phyloP scores from a whole-genome alignment of 2,888 invertebrate genomes.

The Polyommatus icarus region DNA sequence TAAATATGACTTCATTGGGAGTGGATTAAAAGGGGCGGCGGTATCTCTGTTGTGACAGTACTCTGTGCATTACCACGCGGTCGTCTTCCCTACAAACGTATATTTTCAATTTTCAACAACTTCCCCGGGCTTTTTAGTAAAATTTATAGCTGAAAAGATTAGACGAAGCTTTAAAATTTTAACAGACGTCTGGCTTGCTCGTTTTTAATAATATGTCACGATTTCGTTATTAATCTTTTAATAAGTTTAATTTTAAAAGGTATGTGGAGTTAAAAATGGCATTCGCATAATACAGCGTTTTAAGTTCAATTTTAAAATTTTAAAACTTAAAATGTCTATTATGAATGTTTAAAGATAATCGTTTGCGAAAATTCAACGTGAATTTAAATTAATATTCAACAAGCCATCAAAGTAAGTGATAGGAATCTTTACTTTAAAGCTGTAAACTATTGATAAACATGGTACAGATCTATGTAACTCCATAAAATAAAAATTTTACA shows the following conservation, averaged over 20 bases:
- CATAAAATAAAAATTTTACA: not conserved
- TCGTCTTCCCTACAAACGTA: slow-evolving; percentile 62
- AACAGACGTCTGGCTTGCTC: not conserved
- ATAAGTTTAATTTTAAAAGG: not conserved
- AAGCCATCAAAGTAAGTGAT: not conserved
- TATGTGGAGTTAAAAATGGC: not conserved
- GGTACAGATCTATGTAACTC: not conserved
- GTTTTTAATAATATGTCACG: not conserved
- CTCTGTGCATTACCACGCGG: slow-evolving; percentile 59
- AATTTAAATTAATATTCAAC: not conserved
- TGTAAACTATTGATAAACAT: not conserved
- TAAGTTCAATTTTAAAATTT: not conserved
- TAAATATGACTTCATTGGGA: slow-evolving; percentile 17
- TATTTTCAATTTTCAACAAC: slow-evolving; percentile 75
- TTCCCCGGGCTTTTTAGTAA: slow-evolving; percentile 59
- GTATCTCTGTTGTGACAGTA: slow-evolving; percentile 72
- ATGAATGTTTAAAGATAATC: not conserved
- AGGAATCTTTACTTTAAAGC: not conserved
- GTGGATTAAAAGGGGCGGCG: slow-evolving; percentile 19
- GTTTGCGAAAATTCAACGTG: not conserved
- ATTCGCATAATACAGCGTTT: not conserved
- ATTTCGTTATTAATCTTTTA: not conserved
- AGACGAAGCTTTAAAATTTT: slow-evolving; percentile 32
- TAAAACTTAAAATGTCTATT: not conserved
- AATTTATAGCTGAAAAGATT: slow-evolving; percentile 55